phyloP scores from a whole-genome alignment of 2,888 invertebrate genomes.

The Heliconius charithonia region DNA sequence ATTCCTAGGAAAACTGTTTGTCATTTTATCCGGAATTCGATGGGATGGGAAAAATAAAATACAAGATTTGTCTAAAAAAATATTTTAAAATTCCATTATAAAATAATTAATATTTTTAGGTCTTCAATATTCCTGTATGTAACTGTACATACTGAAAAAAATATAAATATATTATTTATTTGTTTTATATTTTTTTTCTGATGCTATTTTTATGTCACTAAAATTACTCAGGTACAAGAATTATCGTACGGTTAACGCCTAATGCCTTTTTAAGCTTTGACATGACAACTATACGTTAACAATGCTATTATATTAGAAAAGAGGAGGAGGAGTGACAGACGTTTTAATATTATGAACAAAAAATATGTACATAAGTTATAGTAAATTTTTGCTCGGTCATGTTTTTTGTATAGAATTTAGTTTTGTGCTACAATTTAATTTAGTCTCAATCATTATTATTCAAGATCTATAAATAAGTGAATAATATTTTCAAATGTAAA shows the following conservation, averaged over 20 bases:
- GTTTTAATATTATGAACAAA: constrained; percentile 35
- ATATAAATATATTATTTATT: no score
- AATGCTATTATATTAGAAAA: constrained; percentile 60
- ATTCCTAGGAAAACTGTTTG: no score
- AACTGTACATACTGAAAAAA: no score
- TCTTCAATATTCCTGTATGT: no score
- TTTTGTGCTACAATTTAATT: neutral
- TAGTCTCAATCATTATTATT: neutral
- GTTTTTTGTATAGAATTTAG: neutral
- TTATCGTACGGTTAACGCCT: constrained; percentile 74
- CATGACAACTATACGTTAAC: constrained; percentile 80
- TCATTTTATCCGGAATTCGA: no score
- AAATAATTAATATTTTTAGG: no score
- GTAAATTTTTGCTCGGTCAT: neutral
- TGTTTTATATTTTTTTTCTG: no score
- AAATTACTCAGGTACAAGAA: constrained; percentile 66
- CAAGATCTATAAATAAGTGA: neutral
- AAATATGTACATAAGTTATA: constrained; percentile 13
- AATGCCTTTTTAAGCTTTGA: constrained; percentile 73
- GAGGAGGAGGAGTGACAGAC: constrained; percentile 29
- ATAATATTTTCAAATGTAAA: neutral
- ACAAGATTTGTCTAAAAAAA: no score
- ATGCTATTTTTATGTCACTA: no score
- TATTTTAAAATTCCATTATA: no score
- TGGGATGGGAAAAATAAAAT: no score